Evolutionary conservation across 2,888 invertebrate species (phyloP).

Genomic region (Caenorhabditis sp.): DNA sequence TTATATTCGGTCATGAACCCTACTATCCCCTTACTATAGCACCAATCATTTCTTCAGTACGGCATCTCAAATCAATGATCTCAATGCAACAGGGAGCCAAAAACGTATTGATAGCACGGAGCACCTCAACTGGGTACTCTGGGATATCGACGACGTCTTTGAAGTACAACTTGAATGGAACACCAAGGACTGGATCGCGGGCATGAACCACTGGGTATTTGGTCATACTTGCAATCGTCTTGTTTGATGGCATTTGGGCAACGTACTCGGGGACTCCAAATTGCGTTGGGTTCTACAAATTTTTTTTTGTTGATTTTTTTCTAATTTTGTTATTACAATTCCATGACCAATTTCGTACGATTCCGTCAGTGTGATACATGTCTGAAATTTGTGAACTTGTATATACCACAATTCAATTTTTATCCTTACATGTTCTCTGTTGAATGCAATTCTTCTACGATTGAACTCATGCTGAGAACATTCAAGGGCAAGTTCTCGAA

Average conservation of each 20-base stretch:
- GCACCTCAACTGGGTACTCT: neutral
- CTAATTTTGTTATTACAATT: neutral
- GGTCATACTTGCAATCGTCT: too few relatives aligned
- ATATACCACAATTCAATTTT: too few relatives aligned
- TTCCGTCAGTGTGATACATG: constrained; percentile 9
- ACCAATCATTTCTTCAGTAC: neutral
- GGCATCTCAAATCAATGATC: constrained; percentile 25
- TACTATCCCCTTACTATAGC: neutral
- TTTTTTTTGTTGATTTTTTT: too few relatives aligned
- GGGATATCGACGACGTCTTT: constrained; percentile 4
- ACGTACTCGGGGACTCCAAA: too few relatives aligned
- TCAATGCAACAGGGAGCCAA: neutral
- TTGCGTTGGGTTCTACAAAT: too few relatives aligned
- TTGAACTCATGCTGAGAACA: too few relatives aligned
- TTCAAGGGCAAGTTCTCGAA: neutral
- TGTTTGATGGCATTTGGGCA: neutral
- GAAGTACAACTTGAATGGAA: constrained; percentile 17
- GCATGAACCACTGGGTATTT: constrained; percentile 6
- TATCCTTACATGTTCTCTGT: too few relatives aligned
- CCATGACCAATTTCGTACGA: neutral
- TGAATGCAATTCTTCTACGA: too few relatives aligned
- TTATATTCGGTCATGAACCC: too few relatives aligned
- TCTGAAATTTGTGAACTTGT: too few relatives aligned
- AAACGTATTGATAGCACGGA: neutral
- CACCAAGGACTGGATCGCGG: constrained; percentile 8